Conservation (phyloP, 2,113 vertebrate species). For the Pachycephala philippinensis region DNA sequence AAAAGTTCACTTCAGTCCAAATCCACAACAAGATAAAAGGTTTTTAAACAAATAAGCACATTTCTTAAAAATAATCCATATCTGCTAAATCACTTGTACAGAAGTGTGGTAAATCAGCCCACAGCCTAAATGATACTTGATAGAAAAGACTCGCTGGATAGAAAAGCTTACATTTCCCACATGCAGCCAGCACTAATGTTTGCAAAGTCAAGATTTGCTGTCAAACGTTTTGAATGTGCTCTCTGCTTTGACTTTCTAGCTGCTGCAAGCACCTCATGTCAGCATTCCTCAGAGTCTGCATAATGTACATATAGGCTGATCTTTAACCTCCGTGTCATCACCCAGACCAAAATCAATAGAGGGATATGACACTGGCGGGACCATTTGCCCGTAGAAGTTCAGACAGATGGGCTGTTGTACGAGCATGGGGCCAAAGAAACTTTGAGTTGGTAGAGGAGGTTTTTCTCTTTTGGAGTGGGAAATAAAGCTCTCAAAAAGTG, state of each 20-base stretch:
- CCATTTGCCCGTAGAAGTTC: background rate
- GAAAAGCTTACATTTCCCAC: slow-evolving; percentile 11
- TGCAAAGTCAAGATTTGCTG: slow-evolving; percentile 15
- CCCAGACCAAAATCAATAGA: slow-evolving; percentile 50
- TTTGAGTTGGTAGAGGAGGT: fast-evolving
- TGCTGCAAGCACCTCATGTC: slow-evolving; percentile 32
- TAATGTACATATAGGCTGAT: slow-evolving; percentile 31
- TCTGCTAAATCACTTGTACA: slow-evolving; percentile 31
- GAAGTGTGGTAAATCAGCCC: background rate
- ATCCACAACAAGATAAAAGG: slow-evolving; percentile 23
- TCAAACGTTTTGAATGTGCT: background rate
- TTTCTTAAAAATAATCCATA: slow-evolving; percentile 18
- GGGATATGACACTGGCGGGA: slow-evolving; percentile 10
- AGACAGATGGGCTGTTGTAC: slow-evolving; percentile 35
- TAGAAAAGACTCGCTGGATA: slow-evolving; percentile 21
- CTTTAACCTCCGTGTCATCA: slow-evolving; percentile 56
- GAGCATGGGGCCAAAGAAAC: background rate
- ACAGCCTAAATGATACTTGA: slow-evolving; percentile 14
- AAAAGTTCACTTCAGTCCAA: background rate
- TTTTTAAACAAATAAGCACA: slow-evolving; percentile 35
- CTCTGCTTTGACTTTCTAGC: background rate
- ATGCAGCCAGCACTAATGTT: slow-evolving; percentile 37
- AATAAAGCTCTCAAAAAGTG: background rate
- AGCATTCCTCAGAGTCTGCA: slow-evolving; percentile 44
- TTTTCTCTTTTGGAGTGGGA: background rate